Conservation (phyloP, 2,888 invertebrate genomes). For the Aradus depressus region DNA sequence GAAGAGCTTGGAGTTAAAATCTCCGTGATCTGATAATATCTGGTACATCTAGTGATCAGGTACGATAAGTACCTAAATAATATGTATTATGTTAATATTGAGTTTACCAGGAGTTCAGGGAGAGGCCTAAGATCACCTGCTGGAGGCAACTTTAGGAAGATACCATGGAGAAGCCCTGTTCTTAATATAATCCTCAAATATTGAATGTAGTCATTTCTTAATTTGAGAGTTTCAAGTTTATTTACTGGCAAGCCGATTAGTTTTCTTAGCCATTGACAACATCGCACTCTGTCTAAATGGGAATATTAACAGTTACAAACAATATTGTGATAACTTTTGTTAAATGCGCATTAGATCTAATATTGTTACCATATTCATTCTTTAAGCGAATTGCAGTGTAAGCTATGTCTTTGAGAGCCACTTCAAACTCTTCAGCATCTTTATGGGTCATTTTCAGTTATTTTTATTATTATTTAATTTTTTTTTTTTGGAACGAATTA, state of each 20-base stretch:
- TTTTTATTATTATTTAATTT: neutral
- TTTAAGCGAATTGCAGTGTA: conserved; percentile 31
- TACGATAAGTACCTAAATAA: no score
- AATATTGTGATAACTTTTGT: neutral
- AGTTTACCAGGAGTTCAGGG: conserved; percentile 40
- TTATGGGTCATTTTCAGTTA: conserved; percentile 17
- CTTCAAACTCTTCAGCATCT: conserved; percentile 33
- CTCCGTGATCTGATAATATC: no score
- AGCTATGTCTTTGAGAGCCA: conserved; percentile 33
- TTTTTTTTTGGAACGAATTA: neutral
- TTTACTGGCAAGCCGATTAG: conserved; percentile 39
- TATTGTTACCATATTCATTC: conserved; percentile 32
- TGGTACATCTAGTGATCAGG: no score
- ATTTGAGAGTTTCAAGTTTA: conserved; percentile 38
- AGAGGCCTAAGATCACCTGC: conserved; percentile 38
- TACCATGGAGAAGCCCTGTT: conserved; percentile 40
- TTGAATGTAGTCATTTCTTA: conserved; percentile 44
- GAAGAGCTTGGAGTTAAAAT: no score
- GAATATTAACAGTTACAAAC: neutral
- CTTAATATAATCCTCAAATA: conserved; percentile 42
- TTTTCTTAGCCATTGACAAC: conserved; percentile 44
- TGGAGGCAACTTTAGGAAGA: conserved; percentile 42
- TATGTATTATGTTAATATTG: no score
- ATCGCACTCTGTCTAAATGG: conserved; percentile 41
- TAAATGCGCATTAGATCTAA: neutral